Evolutionary conservation across 2,888 invertebrate species (phyloP), one percentile per base, ranked within the genome.

Genomic region (Incurvaria masculella): DNA sequence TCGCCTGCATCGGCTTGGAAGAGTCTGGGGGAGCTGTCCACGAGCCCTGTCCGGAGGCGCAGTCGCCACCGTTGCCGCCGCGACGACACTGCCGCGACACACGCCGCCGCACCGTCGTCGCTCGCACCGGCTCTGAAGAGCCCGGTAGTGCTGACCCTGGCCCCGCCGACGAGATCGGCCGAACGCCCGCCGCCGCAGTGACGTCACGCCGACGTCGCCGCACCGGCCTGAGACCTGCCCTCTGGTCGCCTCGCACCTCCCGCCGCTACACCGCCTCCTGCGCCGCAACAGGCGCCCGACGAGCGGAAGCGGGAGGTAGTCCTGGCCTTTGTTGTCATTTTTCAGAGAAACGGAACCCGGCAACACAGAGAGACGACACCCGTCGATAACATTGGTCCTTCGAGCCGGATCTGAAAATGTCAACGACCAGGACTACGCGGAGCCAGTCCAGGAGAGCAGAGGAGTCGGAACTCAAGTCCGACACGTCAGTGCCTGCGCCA

Each of bases 31-130:
- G 40, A 11, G 26, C 53, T 4, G 1, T 56, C 0, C 19, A 23
- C 1, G 56, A 53, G 45, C 21, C 17, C 2, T 38, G 45, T 10
- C 42, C 33, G 4, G 16, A 19, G 16, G 19, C 39, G 11, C 39
- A 38, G n/a, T n/a, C n/a, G n/a, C n/a, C n/a, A 49, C 10, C 50
- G 46, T 17, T 51, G 52, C 26, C 38, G 49, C 5, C 52, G 51
- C 20, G 55, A 55, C 44, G 49, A 49, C 46, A n/a, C 49, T 2
- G 19, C 45, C 4, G 49, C 46, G 11, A 44, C 45, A 18, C 19
- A 49, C 1, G 46, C 23, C 19, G 38, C n/a, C n/a, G n/a, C n/a
- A n/a, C n/a, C n/a, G n/a, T n/a, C n/a, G n/a, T n/a, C n/a, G n/a
- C n/a, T n/a, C n/a, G n/a, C n/a, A n/a, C n/a, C n/a, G n/a, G n/a